Conservation (phyloP, 1,140 invertebrate species). For the Paramacrobiotus metropolitanus region DNA sequence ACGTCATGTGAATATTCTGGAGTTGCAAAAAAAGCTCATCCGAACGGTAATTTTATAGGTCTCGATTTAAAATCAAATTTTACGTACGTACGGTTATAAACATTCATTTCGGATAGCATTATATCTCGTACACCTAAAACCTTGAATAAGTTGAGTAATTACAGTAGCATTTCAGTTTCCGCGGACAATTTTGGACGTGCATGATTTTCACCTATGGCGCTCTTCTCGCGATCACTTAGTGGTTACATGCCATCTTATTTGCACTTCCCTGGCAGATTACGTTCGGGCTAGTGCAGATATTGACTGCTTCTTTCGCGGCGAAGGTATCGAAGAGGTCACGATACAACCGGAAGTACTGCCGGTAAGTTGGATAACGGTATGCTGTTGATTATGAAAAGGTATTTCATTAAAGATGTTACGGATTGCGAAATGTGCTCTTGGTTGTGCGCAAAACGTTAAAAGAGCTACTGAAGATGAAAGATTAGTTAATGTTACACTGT, state of each 20-base stretch:
- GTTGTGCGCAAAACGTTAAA: too few species aligned
- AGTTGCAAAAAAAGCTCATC: conserved; percentile 47
- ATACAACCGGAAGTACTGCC: conserved; percentile 82
- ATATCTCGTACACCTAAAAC: neutral
- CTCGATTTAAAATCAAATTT: too few species aligned
- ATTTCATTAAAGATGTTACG: neutral
- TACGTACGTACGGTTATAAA: too few species aligned
- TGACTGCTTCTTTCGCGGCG: conserved; percentile 61
- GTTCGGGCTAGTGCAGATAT: conserved; percentile 58
- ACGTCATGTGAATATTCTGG: conserved; percentile 54
- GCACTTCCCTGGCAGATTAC: conserved; percentile 34
- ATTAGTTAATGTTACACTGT: neutral
- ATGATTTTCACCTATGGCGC: conserved; percentile 86
- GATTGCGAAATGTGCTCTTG: neutral
- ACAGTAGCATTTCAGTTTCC: conserved; percentile 33
- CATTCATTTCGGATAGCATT: neutral
- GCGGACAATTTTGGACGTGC: conserved; percentile 60
- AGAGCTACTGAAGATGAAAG: too few species aligned
- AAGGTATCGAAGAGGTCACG: conserved; percentile 62
- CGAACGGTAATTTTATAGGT: too few species aligned
- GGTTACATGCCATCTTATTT: conserved; percentile 70
- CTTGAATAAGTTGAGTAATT: neutral
- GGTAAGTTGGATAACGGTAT: conserved; percentile 20
- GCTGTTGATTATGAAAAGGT: neutral
- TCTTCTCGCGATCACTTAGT: conserved; percentile 72